Evolutionary conservation across 1,140 invertebrate species (phyloP), one percentile per base, ranked within the genome.

Genomic region (Drosophila ambigua): DNA sequence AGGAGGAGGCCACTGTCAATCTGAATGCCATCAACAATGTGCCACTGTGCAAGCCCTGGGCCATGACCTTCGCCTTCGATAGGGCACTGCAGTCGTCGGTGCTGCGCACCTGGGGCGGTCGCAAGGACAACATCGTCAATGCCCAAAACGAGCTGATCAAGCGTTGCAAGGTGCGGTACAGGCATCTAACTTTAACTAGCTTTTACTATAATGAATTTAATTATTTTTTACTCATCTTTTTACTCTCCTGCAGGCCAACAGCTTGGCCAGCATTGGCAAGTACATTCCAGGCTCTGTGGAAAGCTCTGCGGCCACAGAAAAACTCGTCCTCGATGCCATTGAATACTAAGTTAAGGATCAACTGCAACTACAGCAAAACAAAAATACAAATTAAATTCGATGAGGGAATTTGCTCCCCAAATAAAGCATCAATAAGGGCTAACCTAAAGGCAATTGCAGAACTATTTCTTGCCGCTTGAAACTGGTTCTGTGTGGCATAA

Each of bases 21-120:
- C 93, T 99, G 88, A 96, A 98, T 88, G 98, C 98, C 28, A 98
- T 99, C 90, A 99, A 99, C 92, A 95, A 95, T 80, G 95, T 94
- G 57, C 92, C 93, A n/a, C 66, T 93, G 39, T 92, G 96, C 91
- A 98, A 96, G 92, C 98, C 98, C 13, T 99, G 98, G 98, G 94
- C 96, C 8, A 93, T 99, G 5, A 98, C 97, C 55, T 99, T 99
- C 94, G 98, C 97, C 63, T 99, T 97, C 90, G 98, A 98, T 2
- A 95, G 98, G 60, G 96, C 96, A 16, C 92, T 97, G 4, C 96
- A 96, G 93, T 98, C 98, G 2, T 98, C 97, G 7, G 98, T 98
- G 0, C 93, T 99, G 81, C 95, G 95, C 28, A 96, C 97, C 15
- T 99, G 98, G 98, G 93, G 92, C 50, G 98, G 98, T 11, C 98